phyloP scores from a whole-genome alignment of 1,140 invertebrate genomes.

The Adelges cooleyi region DNA sequence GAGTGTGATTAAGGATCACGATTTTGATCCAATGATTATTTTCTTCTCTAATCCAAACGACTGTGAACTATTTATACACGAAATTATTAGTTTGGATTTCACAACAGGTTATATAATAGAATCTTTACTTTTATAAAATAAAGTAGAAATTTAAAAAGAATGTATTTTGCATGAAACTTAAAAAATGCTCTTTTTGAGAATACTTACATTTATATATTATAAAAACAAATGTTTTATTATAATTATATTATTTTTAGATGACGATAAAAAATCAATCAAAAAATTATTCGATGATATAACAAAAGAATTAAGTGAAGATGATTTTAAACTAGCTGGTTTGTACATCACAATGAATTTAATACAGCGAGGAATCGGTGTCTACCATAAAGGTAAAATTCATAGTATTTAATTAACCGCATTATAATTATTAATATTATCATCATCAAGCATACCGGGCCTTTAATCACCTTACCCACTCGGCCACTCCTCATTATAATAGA shows the following conservation, averaged over 20 bases:
- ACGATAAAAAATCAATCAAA: conserved; percentile 88
- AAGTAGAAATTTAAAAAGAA: no score
- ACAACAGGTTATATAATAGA: conserved; percentile 56
- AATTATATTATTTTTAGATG: conserved; percentile 49
- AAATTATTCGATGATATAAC: conserved; percentile 98
- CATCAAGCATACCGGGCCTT: no score
- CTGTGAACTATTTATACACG: conserved; percentile 91
- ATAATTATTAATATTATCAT: no score
- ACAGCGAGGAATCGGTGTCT: conserved; percentile 92
- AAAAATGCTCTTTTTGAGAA: no score
- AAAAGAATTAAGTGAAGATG: conserved; percentile 87
- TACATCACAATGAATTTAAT: conserved; percentile 88
- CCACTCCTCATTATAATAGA: no score
- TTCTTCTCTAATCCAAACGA: conserved; percentile 99
- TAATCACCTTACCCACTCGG: no score
- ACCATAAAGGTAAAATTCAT: conserved; percentile 72
- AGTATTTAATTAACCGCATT: no score
- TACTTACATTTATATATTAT: no score
- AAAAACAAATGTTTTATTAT: no score
- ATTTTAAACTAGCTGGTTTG: conserved; percentile 89
- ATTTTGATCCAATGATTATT: conserved; percentile 95
- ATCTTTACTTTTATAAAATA: not conserved
- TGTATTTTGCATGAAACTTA: no score
- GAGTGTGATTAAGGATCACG: conserved; percentile 97
- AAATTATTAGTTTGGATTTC: conserved; percentile 93